Evolutionary conservation across 2,888 invertebrate species (phyloP).

Genomic region (Incurvaria masculella): DNA sequence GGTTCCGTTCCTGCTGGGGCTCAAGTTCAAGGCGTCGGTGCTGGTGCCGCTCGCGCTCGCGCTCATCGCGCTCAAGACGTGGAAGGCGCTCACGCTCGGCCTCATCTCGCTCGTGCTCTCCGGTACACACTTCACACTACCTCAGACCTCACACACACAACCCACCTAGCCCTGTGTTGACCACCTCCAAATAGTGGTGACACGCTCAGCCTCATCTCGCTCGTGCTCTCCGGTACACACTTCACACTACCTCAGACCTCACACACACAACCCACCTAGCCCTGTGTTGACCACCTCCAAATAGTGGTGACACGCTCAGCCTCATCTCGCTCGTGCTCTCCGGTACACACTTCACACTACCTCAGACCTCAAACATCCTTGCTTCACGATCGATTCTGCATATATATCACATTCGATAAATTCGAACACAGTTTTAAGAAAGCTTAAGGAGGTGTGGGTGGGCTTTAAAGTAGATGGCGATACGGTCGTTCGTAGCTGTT

Average conservation of each 20-base stretch:
- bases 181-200: constrained; percentile 59
- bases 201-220: constrained; percentile 81
- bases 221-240: constrained; percentile 69
- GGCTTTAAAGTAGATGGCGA: too few species aligned
- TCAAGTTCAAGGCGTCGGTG: constrained; percentile 84
- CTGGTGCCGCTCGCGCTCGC: constrained; percentile 78
- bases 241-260: too few species aligned
- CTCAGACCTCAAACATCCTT: neutral
- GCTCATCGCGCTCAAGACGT: constrained; percentile 81
- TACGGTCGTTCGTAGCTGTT: too few species aligned
- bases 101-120: constrained; percentile 80
- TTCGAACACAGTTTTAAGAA: too few species aligned
- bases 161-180: neutral
- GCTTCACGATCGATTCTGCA: too few species aligned
- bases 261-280: neutral
- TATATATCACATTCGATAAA: too few species aligned
- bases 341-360: constrained; percentile 52
- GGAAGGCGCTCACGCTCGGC: constrained; percentile 86
- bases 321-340: constrained; percentile 80
- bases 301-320: constrained; percentile 83
- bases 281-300: neutral
- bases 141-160: neutral
- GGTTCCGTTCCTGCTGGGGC: constrained; percentile 79
- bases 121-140: too few species aligned
- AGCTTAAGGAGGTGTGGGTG: too few species aligned